A percentile compares a stretch with the other conserved stretches of the same genome.
These are phyloP conservation scores for Globodera ellingtonae DNA, from an alignment of 1,140 invertebrate species.

Conservation along the genomic window DNA sequence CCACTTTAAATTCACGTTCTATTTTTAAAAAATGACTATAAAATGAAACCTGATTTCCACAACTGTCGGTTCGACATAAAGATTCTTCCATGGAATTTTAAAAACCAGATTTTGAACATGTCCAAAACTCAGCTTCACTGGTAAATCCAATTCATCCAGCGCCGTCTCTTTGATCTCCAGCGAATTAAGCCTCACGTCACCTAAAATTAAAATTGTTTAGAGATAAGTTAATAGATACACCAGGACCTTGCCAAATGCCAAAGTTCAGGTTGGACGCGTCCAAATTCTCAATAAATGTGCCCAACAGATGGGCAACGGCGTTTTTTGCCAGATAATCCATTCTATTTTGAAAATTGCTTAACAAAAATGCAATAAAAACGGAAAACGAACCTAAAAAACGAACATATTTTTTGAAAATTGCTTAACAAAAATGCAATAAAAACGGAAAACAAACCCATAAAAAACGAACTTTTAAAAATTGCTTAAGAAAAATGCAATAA, in stretches of 20 bases:
- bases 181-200: conserved; percentile 89
- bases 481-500: no score
- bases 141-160: conserved; percentile 68
- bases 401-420: no score
- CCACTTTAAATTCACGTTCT: background rate
- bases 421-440: no score
- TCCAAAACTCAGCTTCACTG: conserved; percentile 65
- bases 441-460: no score
- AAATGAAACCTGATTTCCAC: conserved; percentile 78
- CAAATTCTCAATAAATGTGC: conserved; percentile 74
- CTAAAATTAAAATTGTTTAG: no score
- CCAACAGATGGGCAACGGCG: no score
- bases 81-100: conserved; percentile 96
- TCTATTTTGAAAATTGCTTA: no score
- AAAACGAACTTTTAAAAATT: no score
- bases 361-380: no score
- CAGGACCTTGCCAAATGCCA: conserved; percentile 83
- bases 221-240: no score
- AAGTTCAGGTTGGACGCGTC: conserved; percentile 88
- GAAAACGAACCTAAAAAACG: no score
- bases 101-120: conserved; percentile 79
- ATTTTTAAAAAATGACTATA: background rate
- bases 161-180: conserved; percentile 87
- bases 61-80: conserved; percentile 88
- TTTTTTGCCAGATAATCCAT: no score